A percentile compares a stretch with the other conserved stretches of the same genome.
phyloP scores from a whole-genome alignment of 2,797 vertebrate species.

The Pteronotus mesoamericanus region DNA sequence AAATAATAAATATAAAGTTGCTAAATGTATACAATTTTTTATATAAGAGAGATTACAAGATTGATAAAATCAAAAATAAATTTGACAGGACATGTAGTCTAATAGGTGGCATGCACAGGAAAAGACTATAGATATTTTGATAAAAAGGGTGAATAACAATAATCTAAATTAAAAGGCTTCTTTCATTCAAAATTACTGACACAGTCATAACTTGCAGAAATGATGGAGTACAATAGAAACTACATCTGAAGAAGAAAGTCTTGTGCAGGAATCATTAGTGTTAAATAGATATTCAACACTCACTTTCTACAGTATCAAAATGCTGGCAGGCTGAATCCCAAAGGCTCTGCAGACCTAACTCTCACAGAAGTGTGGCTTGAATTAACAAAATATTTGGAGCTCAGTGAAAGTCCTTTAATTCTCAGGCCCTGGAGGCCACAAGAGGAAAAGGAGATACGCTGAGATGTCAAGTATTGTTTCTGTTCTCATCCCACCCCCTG shows the following conservation, averaged over 20 bases:
- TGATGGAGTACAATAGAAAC: neutral
- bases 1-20: conserved; percentile 66
- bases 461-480: neutral
- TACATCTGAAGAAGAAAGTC: conserved; percentile 42
- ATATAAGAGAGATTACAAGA: conserved; percentile 38
- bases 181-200: conserved; percentile 19
- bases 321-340: conserved; percentile 34
- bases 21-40: neutral
- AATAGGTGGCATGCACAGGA: neutral
- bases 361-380: conserved; percentile 40
- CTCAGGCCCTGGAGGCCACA: neutral
- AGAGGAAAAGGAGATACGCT: neutral
- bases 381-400: conserved; percentile 51
- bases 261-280: conserved; percentile 40
- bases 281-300: conserved; percentile 68
- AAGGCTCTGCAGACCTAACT: conserved; percentile 21
- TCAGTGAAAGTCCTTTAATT: conserved; percentile 35
- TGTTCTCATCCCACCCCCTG: neutral
- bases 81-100: conserved; percentile 12
- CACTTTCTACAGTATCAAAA: conserved; percentile 49
- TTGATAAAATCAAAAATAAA: conserved; percentile 62
- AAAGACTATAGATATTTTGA: conserved; percentile 47
- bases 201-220: neutral
- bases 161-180: neutral
- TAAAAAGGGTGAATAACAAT: neutral